Evolutionary conservation across 2,888 invertebrate species (phyloP).

Genomic region (Pyrrhosoma nymphula): DNA sequence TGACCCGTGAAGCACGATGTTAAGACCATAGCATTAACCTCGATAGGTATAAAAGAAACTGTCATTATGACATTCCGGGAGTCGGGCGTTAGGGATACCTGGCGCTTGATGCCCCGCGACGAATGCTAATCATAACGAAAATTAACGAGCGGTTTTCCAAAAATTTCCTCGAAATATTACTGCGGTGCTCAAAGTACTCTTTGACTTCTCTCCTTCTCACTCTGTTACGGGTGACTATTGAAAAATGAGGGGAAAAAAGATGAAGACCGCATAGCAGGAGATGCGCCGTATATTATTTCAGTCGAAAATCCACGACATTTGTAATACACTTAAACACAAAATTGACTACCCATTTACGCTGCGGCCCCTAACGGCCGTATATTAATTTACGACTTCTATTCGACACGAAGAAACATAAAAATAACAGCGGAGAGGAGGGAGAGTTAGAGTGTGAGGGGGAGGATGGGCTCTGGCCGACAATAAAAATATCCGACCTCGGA

Average conservation of each 20-base stretch:
- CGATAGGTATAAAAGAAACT: not conserved
- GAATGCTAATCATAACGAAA: not conserved
- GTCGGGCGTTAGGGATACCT: not conserved
- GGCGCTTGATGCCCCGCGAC: not conserved
- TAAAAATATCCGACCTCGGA: constrained; percentile 46
- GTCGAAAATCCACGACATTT: constrained; percentile 62
- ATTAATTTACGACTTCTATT: constrained; percentile 56
- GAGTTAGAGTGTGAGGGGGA: not conserved
- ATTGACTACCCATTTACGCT: constrained; percentile 67
- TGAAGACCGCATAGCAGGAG: not conserved
- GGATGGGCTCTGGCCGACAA: not conserved
- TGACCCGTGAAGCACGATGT: not conserved
- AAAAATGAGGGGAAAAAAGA: constrained; percentile 12
- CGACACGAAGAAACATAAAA: constrained; percentile 50
- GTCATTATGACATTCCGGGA: not conserved
- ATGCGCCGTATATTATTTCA: constrained; percentile 44
- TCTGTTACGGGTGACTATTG: not conserved
- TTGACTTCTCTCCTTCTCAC: not conserved
- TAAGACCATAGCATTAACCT: not conserved
- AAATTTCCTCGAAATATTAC: not conserved
- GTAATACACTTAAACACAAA: constrained; percentile 65
- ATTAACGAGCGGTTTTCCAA: not conserved
- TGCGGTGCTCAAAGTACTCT: not conserved
- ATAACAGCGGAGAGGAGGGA: constrained; percentile 42
- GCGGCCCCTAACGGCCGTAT: constrained; percentile 48